Conservation (phyloP, 2,797 vertebrate species). For the Malurus splendens region DNA sequence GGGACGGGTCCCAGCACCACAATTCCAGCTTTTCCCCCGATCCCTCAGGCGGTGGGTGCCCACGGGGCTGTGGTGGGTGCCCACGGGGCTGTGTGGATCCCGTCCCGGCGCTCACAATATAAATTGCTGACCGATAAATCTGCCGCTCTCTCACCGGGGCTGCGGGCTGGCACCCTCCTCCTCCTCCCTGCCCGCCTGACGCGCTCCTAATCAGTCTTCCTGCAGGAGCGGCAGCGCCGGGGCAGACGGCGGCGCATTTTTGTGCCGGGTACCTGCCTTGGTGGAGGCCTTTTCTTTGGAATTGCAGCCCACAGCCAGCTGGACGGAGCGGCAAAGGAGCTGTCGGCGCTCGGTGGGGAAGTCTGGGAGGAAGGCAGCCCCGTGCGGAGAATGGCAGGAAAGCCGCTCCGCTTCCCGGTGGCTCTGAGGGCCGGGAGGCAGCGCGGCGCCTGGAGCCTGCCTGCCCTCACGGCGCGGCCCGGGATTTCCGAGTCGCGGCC, state of each 20-base stretch:
- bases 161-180: slow-evolving; percentile 35
- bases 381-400: slow-evolving; percentile 86
- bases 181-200: background rate
- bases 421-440: slow-evolving; percentile 71
- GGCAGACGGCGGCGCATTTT: background rate
- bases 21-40: background rate
- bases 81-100: background rate
- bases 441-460: slow-evolving; percentile 79
- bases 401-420: slow-evolving; percentile 76
- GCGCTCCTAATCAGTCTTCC: slow-evolving; percentile 68
- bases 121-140: background rate
- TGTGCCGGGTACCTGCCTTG: slow-evolving; percentile 1
- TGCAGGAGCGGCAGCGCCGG: slow-evolving; percentile 50
- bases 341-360: slow-evolving; percentile 56
- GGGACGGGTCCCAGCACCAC: background rate
- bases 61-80: background rate
- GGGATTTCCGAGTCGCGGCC: slow-evolving; percentile 83
- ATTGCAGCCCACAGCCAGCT: background rate
- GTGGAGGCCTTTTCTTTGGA: slow-evolving; percentile 36
- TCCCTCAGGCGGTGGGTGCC: background rate
- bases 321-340: slow-evolving; percentile 41
- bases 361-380: slow-evolving; percentile 73
- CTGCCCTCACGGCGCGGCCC: slow-evolving; percentile 77
- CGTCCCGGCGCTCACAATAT: background rate
- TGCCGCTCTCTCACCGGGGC: background rate